These are phyloP conservation scores for Apodemus agrarius DNA, from an alignment of 2,797 vertebrate genomes.

Conservation along the genomic window DNA sequence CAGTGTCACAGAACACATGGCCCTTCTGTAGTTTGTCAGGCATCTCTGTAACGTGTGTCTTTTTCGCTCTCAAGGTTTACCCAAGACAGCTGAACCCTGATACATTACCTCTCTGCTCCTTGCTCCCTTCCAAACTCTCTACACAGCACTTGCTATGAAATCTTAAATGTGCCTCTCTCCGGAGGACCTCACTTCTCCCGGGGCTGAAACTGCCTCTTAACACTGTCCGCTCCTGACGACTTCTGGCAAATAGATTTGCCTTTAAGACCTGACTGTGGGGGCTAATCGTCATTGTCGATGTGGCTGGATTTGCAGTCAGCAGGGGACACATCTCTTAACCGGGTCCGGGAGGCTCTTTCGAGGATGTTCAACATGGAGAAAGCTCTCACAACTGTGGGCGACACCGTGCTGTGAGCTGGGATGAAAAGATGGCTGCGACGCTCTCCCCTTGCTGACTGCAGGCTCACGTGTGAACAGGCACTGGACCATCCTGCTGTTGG, in stretches of 20 bases:
- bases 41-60: fast-evolving
- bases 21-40: not conserved
- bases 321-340: not conserved
- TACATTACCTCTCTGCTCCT: too few relatives aligned
- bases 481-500: fast-evolving
- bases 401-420: not conserved
- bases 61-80: not conserved
- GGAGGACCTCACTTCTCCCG: not conserved
- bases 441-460: too few relatives aligned
- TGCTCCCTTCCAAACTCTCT: not conserved
- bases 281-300: not conserved
- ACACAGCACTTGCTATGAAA: not conserved
- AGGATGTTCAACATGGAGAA: not conserved
- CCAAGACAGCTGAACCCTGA: not conserved
- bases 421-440: not conserved
- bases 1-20: not conserved
- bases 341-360: not conserved
- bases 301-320: not conserved
- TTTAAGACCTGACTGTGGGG: too few relatives aligned
- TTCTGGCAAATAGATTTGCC: not conserved
- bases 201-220: not conserved
- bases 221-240: not conserved
- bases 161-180: not conserved
- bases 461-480: too few relatives aligned
- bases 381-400: not conserved